Base-by-base conservation (phyloP, 1,140 invertebrate species). In the Drosophila pandora region DNA sequence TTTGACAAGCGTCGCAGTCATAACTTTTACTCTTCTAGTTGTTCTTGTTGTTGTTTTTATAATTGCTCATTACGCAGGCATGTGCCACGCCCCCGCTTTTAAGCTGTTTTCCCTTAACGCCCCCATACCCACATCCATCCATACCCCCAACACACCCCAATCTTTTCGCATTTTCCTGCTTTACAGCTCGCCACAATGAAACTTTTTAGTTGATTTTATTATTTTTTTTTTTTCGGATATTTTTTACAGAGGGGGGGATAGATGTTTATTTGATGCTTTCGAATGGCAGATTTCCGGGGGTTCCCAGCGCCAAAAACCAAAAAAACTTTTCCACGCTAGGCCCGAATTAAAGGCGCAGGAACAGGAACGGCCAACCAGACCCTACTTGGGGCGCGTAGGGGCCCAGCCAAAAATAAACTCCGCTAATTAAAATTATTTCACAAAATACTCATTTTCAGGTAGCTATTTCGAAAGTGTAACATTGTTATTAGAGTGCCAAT, bases 341-440 rank as follows among this genome's bases (percentile, higher is more conserved):
- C 59, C 68, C 49, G 63, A 78, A 78, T 76, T 76, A 82, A 87
- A 87, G 71, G 12, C 56, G 62, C 17, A 17, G 45, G 25, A 56
- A 75, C 77, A 70, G 78, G 69, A 61, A 57, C 74, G 69, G 73
- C 69, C 80, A 79, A 62, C 45, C 47, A 60, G 3, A 21, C 23
- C 13, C 25, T 28, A 28, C 25, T 28, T 28, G 25, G 25, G 6
- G 25, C 25, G 25, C 5, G 17, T 17, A 17, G 25, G 25, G 25
- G 3, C 6, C 6, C 25, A 32, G 9, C 37, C 43, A 49, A 53
- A 22, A 32, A 55, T 5, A 45, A 10, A 34, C 30, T 69, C 50
- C 75, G 82, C 82, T 85, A 87, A 85, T 87, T 87, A 87, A 87
- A 87, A 87, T 60, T 78, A 87, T 87, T 88, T 87, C 75, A 87